These are phyloP conservation scores for Neosilurus mollespiculum DNA, from an alignment of 2,797 vertebrate species.

Conservation along the genomic window DNA sequence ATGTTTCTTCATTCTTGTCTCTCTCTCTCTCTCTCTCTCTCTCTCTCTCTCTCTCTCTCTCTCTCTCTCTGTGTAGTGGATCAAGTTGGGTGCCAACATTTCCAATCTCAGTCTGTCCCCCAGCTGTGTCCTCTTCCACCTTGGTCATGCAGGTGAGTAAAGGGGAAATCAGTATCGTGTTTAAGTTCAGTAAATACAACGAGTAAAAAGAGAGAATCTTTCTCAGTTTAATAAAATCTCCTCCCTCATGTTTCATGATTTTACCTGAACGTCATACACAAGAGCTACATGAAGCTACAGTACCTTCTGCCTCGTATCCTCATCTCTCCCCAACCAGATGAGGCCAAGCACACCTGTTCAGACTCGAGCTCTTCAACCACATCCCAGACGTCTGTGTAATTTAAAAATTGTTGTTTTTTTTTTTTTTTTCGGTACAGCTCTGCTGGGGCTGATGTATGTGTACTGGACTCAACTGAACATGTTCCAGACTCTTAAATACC, in stretches of 20 bases:
- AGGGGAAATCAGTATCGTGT: background rate
- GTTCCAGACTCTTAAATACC: conserved; percentile 98
- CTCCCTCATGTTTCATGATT: background rate
- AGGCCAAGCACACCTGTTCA: background rate
- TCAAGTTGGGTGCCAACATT: conserved; percentile 96
- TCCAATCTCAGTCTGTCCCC: conserved; percentile 95
- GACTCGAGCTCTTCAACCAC: background rate
- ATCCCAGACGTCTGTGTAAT: background rate
- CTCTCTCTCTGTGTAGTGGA: conserved; percentile 79
- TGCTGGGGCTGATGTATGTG: conserved; percentile 95
- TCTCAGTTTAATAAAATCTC: too few species aligned
- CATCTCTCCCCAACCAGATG: background rate
- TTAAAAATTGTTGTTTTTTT: background rate
- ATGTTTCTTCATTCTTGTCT: too few species aligned
- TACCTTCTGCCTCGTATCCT: background rate
- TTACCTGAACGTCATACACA: background rate
- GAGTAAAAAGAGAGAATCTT: background rate
- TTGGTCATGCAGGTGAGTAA: conserved; percentile 91
- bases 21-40: too few species aligned
- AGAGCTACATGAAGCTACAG: background rate
- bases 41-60: too few species aligned
- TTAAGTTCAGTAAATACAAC: background rate
- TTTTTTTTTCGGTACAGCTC: conserved; percentile 70
- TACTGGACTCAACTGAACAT: conserved; percentile 99
- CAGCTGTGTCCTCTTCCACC: conserved; percentile 92